phyloP scores from a whole-genome alignment of 2,113 vertebrate genomes.

The Cyprinodon variegatus region DNA sequence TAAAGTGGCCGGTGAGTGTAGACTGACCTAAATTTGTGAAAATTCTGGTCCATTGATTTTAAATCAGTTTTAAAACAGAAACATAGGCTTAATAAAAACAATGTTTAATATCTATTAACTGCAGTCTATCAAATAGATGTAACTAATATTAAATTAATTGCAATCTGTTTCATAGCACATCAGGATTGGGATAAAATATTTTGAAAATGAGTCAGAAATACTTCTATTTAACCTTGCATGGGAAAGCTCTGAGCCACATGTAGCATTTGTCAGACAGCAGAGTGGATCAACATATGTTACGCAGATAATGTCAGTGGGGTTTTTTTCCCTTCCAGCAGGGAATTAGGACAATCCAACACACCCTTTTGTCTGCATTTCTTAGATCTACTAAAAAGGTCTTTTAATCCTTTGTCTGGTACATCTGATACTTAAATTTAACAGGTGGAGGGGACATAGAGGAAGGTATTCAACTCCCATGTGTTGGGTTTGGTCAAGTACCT shows the following conservation, averaged over 20 bases:
- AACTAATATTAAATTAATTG: not conserved
- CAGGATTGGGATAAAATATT: not conserved
- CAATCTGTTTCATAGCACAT: not conserved
- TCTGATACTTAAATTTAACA: conserved; percentile 60
- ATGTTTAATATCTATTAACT: too few relatives aligned
- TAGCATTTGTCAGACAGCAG: conserved; percentile 12
- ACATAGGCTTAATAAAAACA: too few relatives aligned
- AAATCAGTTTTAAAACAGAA: too few relatives aligned
- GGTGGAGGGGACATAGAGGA: conserved; percentile 45
- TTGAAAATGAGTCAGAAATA: too few relatives aligned
- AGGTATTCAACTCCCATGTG: conserved; percentile 28
- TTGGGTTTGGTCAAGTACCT: conserved; percentile 42
- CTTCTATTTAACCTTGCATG: not conserved
- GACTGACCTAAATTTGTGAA: too few relatives aligned
- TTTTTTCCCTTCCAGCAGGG: conserved; percentile 22
- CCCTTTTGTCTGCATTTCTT: conserved; percentile 42
- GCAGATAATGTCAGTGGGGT: conserved; percentile 28
- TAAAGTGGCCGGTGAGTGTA: too few relatives aligned
- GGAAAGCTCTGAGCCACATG: conserved; percentile 31
- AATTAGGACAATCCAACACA: conserved; percentile 35
- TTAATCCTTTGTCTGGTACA: conserved; percentile 64
- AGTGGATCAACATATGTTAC: conserved; percentile 38
- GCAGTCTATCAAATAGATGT: not conserved
- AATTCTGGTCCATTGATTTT: too few relatives aligned
- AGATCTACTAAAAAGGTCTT: conserved; percentile 35